phyloP scores from a whole-genome alignment of 2,113 vertebrate genomes.

The Nannobrachium achirus region DNA sequence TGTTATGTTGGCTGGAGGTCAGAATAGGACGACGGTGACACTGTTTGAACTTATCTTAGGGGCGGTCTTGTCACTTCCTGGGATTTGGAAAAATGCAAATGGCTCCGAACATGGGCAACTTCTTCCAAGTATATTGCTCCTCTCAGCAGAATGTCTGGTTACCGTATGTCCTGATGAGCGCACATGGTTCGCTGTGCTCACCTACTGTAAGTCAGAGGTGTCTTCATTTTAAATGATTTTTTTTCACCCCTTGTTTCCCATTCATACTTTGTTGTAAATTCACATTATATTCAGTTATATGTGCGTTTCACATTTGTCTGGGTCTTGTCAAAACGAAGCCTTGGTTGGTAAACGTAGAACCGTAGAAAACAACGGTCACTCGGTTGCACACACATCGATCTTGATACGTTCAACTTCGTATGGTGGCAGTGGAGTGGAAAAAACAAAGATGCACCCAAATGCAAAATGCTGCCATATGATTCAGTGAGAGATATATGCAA shows the following conservation, averaged over 20 bases:
- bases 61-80: background rate
- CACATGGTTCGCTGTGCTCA: slow-evolving; percentile 53
- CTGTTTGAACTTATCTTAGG: slow-evolving; percentile 23
- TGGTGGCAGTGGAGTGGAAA: slow-evolving; percentile 3
- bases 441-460: background rate
- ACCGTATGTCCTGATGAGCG: slow-evolving; percentile 42
- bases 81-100: slow-evolving; percentile 34
- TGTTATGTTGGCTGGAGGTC: slow-evolving; percentile 8
- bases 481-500: slow-evolving; percentile 38
- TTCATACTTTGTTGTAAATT: slow-evolving; percentile 51
- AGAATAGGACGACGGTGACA: slow-evolving; percentile 33
- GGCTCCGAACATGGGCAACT: slow-evolving; percentile 35
- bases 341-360: background rate
- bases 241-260: slow-evolving; percentile 13
- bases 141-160: slow-evolving; percentile 52
- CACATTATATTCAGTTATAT: slow-evolving; percentile 22
- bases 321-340: slow-evolving; percentile 26
- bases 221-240: slow-evolving; percentile 37
- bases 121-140: slow-evolving; percentile 43
- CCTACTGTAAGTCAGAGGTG: slow-evolving; percentile 41
- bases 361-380: background rate
- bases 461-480: slow-evolving; percentile 16
- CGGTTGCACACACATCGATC: slow-evolving; percentile 18
- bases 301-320: slow-evolving; percentile 57
- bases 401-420: background rate